Base-by-base conservation (phyloP, 2,797 vertebrate species). In the Salmo trutta region DNA sequence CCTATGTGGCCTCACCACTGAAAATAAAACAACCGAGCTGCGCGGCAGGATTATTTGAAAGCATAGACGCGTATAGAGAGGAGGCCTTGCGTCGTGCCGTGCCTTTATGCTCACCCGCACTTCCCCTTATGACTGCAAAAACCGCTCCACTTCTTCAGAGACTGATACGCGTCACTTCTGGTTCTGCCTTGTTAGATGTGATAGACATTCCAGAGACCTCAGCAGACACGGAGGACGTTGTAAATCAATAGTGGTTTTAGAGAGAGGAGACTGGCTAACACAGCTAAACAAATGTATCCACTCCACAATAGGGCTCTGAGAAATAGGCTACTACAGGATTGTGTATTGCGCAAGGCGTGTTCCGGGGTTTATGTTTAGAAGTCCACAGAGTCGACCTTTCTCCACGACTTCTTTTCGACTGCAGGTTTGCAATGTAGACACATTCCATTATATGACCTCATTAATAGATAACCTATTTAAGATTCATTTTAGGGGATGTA, bases 81-180 rank as follows among this genome's bases (percentile, higher is more conserved):
- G 53, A 74, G 53, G 72, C 77, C 81, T 88, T 83, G 81, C 86
- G 73, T 81, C 75, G 54, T 76, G 75, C 41, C 52, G 79, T 85
- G 75, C 73, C 64, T 86, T 87, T 83, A 78, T 80, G 91, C 82
- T 88, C 90, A 89, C 85, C 84, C 88, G 84, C 90, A 77, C 92
- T 90, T 93, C 90, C 93, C 93, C 93, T 73, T 77, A 16, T 71
- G 74, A 78, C 74, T 77, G 84, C 81, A 85, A 75, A 85, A 92
- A 91, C 88, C 76, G 87, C 87, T 86, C 85, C 82, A 80, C 90
- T 90, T 87, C 86, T 83, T 91, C 89, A 88, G 77, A 81, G 90
- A 86, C 84, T 87, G 79, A 86, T 77, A 64, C 5, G 74, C 33
- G 80, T 81, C 79, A 47, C 75, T 53, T 73, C 85, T 82, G 80